Conservation (phyloP, 2,797 vertebrate species). For the Sternotherus odoratus region DNA sequence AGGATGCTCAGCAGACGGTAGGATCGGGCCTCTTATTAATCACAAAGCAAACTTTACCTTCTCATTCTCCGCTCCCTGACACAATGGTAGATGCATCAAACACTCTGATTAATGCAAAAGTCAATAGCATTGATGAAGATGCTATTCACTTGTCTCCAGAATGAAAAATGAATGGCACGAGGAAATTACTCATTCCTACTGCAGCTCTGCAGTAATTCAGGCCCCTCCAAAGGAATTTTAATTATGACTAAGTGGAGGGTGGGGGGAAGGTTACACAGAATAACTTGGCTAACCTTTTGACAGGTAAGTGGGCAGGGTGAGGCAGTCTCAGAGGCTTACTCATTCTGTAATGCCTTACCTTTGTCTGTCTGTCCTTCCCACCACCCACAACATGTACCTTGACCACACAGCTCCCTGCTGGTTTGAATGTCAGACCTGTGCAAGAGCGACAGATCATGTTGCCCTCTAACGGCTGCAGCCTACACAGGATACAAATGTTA, state of each 20-base stretch:
- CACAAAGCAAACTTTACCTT: conserved; percentile 50
- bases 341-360: not conserved
- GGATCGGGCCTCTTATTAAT: conserved; percentile 6
- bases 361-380: not conserved
- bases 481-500: not conserved
- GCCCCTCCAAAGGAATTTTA: not conserved
- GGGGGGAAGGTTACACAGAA: not conserved
- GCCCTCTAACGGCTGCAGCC: not conserved
- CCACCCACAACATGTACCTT: not conserved
- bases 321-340: not conserved
- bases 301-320: not conserved
- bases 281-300: not conserved
- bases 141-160: not conserved
- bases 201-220: not conserved
- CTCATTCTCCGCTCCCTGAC: not conserved
- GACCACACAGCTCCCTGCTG: not conserved
- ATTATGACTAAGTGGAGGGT: not conserved
- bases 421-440: not conserved
- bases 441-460: not conserved
- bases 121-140: not conserved
- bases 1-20: not conserved
- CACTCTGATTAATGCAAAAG: not conserved
- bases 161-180: not conserved
- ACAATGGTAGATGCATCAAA: not conserved
- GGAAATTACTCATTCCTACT: not conserved